A percentile compares a stretch with the other conserved stretches of the same genome.
phyloP scores from a whole-genome alignment of 2,797 vertebrate species.

The Eulemur mongoz region DNA sequence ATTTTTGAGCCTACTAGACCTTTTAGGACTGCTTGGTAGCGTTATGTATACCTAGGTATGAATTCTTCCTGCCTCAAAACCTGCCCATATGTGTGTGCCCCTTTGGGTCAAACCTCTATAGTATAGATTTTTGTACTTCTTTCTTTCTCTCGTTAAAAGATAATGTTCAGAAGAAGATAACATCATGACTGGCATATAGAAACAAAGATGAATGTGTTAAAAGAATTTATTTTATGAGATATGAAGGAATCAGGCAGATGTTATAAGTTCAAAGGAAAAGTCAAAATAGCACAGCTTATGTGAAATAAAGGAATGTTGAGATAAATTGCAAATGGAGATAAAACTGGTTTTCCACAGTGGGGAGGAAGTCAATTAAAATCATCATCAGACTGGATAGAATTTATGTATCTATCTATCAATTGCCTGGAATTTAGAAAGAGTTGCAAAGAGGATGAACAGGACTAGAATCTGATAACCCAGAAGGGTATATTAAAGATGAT shows the following conservation, averaged over 20 bases:
- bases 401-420: background rate
- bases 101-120: background rate
- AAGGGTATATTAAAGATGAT: background rate
- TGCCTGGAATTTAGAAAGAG: background rate
- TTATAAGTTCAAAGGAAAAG: conserved; percentile 53
- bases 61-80: background rate
- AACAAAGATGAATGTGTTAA: background rate
- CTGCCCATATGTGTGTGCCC: background rate
- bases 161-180: background rate
- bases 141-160: conserved; percentile 14
- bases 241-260: conserved; percentile 10
- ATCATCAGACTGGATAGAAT: background rate
- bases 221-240: background rate
- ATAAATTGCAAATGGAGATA: background rate
- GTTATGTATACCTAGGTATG: background rate
- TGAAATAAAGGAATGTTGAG: background rate
- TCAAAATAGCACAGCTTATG: background rate
- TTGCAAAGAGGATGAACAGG: background rate
- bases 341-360: background rate
- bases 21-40: background rate
- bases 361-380: conserved; percentile 23
- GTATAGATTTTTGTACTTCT: background rate
- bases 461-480: background rate
- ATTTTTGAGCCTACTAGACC: background rate
- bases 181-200: background rate